Conservation (phyloP, 2,888 invertebrate species). For the Orthosia cruda region DNA sequence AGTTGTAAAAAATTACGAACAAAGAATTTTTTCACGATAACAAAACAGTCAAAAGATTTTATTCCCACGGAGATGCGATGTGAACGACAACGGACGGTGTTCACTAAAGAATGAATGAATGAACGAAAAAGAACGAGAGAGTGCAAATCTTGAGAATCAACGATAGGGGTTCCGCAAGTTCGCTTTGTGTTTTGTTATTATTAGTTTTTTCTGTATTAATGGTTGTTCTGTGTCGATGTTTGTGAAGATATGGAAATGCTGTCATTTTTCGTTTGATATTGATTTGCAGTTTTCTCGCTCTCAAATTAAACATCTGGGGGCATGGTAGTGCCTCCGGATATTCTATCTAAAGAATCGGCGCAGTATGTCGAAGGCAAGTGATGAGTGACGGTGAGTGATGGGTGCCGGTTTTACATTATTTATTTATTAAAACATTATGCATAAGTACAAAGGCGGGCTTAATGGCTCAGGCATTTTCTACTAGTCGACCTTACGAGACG, state of each 20-base stretch:
- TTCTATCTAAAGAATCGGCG: no score
- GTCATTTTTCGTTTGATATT: neutral
- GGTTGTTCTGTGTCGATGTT: neutral
- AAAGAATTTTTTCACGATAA: slow-evolving; percentile 46
- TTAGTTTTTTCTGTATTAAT: neutral
- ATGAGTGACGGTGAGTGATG: no score
- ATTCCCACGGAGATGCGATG: slow-evolving; percentile 26
- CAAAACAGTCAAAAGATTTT: slow-evolving; percentile 52
- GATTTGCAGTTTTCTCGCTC: neutral
- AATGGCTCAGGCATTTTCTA: no score
- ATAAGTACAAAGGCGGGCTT: no score
- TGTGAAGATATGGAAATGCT: neutral
- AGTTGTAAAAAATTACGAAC: slow-evolving; percentile 48
- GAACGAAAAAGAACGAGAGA: slow-evolving; percentile 17
- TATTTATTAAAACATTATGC: no score
- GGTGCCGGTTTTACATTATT: no score
- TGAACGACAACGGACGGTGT: slow-evolving; percentile 36
- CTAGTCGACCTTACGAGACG: no score
- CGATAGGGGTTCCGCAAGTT: slow-evolving; percentile 26
- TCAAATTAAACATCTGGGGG: no score
- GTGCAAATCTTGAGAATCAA: slow-evolving; percentile 28
- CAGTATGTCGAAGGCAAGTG: no score
- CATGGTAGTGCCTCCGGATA: no score
- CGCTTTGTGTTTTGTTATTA: neutral
- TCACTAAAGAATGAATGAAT: slow-evolving; percentile 36